phyloP scores from a whole-genome alignment of 2,113 vertebrate species.

The Toxotes jaculatrix region DNA sequence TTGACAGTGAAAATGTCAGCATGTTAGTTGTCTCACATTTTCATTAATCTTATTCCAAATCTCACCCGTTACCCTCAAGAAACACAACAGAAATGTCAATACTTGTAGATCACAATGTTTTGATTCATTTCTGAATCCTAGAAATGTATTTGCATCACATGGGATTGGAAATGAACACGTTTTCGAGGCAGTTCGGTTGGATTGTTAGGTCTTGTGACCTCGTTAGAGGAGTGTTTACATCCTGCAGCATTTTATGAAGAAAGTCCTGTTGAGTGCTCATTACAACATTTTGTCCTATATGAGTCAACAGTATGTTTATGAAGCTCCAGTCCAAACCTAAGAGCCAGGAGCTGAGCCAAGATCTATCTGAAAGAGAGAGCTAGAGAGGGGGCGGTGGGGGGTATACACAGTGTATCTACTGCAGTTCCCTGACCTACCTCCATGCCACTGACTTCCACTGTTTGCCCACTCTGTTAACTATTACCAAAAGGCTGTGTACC shows the following conservation, averaged over 20 bases:
- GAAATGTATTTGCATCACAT: background rate
- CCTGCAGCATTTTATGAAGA: slow-evolving; percentile 36
- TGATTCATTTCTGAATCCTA: background rate
- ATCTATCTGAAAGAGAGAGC: slow-evolving; percentile 34
- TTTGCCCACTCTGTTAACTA: slow-evolving; percentile 88
- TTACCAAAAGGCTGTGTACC: slow-evolving; percentile 85
- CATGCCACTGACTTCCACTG: slow-evolving; percentile 78
- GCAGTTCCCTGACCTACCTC: slow-evolving; percentile 83
- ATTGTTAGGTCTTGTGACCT: background rate
- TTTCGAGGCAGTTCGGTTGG: background rate
- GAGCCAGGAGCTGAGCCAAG: slow-evolving; percentile 60
- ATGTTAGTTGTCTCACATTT: background rate
- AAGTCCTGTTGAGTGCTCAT: slow-evolving; percentile 21
- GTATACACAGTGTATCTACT: slow-evolving; percentile 46
- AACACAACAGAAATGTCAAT: background rate
- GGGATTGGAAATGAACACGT: background rate
- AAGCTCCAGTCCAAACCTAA: slow-evolving; percentile 55
- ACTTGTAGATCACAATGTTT: too few relatives aligned
- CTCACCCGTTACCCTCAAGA: background rate
- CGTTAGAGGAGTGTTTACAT: slow-evolving; percentile 29
- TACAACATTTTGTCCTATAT: slow-evolving; percentile 48
- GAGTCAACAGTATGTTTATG: slow-evolving; percentile 70
- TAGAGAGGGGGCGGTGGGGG: slow-evolving; percentile 14
- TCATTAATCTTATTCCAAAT: slow-evolving; percentile 7
- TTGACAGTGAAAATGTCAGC: slow-evolving; percentile 6